Base-by-base conservation (phyloP, 2,888 invertebrate genomes). In the Stenoptilia bipunctidactyla region DNA sequence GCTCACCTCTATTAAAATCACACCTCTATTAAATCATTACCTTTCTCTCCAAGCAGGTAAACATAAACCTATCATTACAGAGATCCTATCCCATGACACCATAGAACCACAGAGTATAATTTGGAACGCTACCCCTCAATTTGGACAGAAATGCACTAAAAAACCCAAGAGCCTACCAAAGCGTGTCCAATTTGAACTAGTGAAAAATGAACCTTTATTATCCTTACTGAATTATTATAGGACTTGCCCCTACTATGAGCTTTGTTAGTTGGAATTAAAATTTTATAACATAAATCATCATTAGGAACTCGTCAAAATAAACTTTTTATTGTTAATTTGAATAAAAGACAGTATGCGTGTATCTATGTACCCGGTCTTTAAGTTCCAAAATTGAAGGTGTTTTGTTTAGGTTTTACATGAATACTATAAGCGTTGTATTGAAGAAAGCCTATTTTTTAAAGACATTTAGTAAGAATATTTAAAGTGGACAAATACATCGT, bases 171-270 rank as follows among this genome's bases (percentile, higher is more conserved):
- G 9, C 30, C n/a, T 30, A 20, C 30, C 30, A 30, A 13, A 61
- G 66, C 75, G 65, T 66, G 61, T 67, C 74, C 67, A 73, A 77
- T 75, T 67, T 63, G 66, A 61, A 63, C 64, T 65, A 66, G 74
- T 75, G 73, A 74, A 75, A 75, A 75, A 75, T 75, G 73, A 66
- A 72, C 70, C 67, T 60, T 60, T 68, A 73, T 75, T 76, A 74
- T 66, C 61, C 64, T 61, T 61, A 62, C 58, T 56, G 64, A 62
- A 66, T 65, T 71, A 71, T 71, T 67, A 58, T 66, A 56, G 55
- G 53, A 55, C 49, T 47, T 50, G 47, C 64, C 55, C 37, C 50
- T 66, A 66, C 67, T 39, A 62, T 34, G 4, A 3, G 30, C 10
- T 30, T 30, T 30, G n/a, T n/a, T n/a, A n/a, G n/a, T n/a, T n/a